Evolutionary conservation across 64 coral and sea anemone species (phyloP), one percentile per base, ranked within the genome.

Genomic region (Stichodactyla helianthus): DNA sequence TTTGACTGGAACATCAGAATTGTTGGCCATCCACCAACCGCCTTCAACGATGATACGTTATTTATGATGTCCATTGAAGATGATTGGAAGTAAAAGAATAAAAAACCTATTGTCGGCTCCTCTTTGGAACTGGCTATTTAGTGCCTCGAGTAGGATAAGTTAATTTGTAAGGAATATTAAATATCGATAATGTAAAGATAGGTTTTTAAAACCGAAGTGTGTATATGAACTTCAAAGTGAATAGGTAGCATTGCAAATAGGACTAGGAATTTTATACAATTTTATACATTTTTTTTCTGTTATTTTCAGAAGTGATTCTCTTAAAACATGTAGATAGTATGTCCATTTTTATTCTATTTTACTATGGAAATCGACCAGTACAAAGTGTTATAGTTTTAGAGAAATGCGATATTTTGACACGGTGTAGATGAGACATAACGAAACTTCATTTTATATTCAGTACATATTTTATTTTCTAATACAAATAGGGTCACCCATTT

Each of bases 171-270:
- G 7, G 68, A 74, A 74, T 31, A 28, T 5, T 11, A 31, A 74
- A 23, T 44, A 44, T 44, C 68, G 4, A 31, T 74, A 74, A 74
- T 28, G 68, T 74, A 74, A 65, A n/a, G 62, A 65, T 31, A 26
- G 68, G 68, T 74, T 74, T 74, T 27, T 74, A 74, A 74, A 74
- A 74, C 68, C 68, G 27, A 74, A 23, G 68, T 74, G 68, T 74
- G 68, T 74, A 74, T 12, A 35, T 22, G 6, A 68, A 22, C 17
- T 4, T 11, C 9, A n/a, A 68, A 68, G 68, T 65, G 62, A 65
- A 65, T n/a, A 65, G 62, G 19, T 65, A 65, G 35, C 62, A 65
- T 1, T 13, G 18, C 18, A 74, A 31, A 13, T 27, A 74, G 68
- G 25, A 28, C 10, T 23, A 74, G 68, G 25, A 28, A 23, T 10